phyloP scores from a whole-genome alignment of 2,113 vertebrate genomes.

The Lipotes vexillifer region DNA sequence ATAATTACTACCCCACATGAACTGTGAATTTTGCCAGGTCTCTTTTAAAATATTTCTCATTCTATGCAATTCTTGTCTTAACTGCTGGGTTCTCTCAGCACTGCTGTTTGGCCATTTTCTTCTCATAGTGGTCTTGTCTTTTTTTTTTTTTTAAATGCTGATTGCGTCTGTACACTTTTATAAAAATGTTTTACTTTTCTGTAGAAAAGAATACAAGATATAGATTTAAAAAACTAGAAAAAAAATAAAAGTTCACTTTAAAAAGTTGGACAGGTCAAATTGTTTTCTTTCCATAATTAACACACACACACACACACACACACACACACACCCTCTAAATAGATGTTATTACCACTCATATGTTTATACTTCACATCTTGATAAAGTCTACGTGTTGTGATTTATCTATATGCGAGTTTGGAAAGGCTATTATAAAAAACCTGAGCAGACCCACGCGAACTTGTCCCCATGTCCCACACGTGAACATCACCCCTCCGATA shows the following conservation, averaged over 20 bases:
- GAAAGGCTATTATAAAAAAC: neutral
- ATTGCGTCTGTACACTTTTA: neutral
- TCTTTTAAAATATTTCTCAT: neutral
- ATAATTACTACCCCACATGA: neutral
- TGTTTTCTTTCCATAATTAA: too few relatives aligned
- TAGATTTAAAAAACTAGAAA: neutral
- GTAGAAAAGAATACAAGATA: neutral
- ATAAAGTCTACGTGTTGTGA: neutral
- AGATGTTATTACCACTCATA: neutral
- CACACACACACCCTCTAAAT: neutral
- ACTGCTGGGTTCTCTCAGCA: neutral
- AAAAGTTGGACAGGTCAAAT: neutral
- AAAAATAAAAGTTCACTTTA: neutral
- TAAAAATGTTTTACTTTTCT: neutral
- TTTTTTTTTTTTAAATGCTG: neutral
- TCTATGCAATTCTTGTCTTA: neutral
- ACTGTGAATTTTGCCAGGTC: neutral
- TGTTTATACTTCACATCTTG: neutral
- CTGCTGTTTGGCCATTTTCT: neutral
- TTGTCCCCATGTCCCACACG: rapidly evolving
- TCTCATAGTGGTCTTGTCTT: neutral
- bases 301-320: rapidly evolving
- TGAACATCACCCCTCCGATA: rapidly evolving
- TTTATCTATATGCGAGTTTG: neutral
- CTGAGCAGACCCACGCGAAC: neutral